Conservation (phyloP, 2,888 invertebrate species). For the Neocrepidodera transversa region DNA sequence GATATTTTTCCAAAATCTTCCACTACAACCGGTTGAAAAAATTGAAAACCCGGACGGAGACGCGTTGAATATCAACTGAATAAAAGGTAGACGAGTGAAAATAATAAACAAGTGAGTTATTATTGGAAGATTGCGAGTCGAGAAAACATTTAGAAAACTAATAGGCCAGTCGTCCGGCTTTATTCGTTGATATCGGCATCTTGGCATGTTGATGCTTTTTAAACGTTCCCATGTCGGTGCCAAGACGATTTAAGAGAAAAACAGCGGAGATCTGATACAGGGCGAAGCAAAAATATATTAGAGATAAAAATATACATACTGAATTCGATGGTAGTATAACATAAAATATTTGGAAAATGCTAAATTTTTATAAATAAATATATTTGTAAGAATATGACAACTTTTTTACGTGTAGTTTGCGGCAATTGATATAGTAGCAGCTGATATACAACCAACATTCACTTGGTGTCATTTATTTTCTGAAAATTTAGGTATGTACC, state of each 20-base stretch:
- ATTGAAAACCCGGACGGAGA: neutral
- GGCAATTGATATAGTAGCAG: no score
- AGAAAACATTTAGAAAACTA: slow-evolving; percentile 8
- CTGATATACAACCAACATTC: no score
- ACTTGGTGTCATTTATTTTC: no score
- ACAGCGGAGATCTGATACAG: neutral
- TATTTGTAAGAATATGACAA: no score
- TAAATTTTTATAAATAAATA: no score
- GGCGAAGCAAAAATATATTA: neutral
- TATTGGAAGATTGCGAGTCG: slow-evolving; percentile 22
- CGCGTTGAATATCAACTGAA: slow-evolving; percentile 15
- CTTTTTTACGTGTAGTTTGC: no score
- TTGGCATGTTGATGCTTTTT: slow-evolving; percentile 3
- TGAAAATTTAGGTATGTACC: no score
- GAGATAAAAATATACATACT: no score
- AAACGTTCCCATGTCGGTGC: neutral
- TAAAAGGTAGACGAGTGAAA: slow-evolving; percentile 16
- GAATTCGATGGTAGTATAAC: no score
- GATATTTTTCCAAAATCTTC: neutral
- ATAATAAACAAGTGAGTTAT: slow-evolving; percentile 28
- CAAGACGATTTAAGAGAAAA: slow-evolving; percentile 1
- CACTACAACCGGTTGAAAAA: neutral
- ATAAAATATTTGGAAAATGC: no score
- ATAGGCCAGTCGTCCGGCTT: no score
- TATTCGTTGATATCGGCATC: slow-evolving; percentile 6